A percentile compares a stretch with the other conserved stretches of the same genome.
phyloP scores from a whole-genome alignment of 1,140 invertebrate genomes.

The Heliothis subflexa region DNA sequence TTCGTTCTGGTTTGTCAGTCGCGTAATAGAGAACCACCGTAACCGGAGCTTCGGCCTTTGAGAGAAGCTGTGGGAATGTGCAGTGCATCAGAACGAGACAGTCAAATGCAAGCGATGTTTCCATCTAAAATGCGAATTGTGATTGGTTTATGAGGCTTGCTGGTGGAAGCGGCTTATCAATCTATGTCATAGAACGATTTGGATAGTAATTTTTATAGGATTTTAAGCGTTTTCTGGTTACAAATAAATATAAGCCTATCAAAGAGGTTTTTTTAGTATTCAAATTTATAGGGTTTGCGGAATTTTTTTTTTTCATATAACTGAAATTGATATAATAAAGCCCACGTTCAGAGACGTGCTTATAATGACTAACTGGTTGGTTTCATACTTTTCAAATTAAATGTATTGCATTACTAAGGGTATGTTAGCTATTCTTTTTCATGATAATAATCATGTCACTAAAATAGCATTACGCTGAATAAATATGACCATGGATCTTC shows the following conservation, averaged over 20 bases:
- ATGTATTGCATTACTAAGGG: too few species aligned
- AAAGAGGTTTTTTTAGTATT: too few species aligned
- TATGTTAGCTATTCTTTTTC: too few species aligned
- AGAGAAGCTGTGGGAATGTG: background rate
- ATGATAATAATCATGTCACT: too few species aligned
- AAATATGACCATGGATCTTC: too few species aligned
- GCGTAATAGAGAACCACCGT: slow-evolving; percentile 5
- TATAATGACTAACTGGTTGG: too few species aligned
- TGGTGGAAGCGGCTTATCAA: background rate
- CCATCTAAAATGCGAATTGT: background rate
- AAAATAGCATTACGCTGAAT: too few species aligned
- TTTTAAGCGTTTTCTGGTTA: background rate
- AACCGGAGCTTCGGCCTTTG: slow-evolving; percentile 10
- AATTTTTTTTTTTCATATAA: too few species aligned
- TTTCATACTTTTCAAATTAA: too few species aligned
- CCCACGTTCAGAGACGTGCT: too few species aligned
- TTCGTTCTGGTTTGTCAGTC: slow-evolving; percentile 21
- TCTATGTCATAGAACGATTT: background rate
- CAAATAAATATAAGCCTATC: background rate
- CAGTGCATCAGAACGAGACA: slow-evolving; percentile 23
- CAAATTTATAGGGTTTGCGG: too few species aligned
- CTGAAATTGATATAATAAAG: too few species aligned
- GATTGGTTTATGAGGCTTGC: background rate
- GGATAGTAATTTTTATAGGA: background rate
- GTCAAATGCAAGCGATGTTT: slow-evolving; percentile 5